Conservation (phyloP, 2,797 vertebrate species). For the Erethizon dorsatum region DNA sequence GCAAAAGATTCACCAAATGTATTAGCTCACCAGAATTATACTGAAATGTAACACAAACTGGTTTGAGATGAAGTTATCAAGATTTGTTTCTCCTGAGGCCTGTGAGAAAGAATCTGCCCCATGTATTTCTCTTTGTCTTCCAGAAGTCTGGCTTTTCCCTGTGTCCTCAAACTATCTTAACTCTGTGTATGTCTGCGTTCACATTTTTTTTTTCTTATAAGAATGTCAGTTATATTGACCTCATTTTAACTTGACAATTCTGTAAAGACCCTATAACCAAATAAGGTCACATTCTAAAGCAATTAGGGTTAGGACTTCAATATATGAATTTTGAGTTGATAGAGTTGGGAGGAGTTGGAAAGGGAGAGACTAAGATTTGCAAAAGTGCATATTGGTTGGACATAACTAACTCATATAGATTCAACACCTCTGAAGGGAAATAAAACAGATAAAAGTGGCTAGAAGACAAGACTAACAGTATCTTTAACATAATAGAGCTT, state of each 20-base stretch:
- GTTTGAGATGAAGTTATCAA: neutral
- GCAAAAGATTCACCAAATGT: neutral
- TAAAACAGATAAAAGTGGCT: neutral
- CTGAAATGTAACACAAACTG: neutral
- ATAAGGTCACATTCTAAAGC: neutral
- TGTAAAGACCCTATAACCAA: neutral
- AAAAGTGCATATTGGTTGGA: neutral
- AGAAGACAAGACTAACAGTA: neutral
- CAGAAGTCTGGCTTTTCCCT: neutral
- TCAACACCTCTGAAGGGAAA: neutral
- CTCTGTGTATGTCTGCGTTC: neutral
- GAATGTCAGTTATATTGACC: neutral
- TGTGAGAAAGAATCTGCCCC: neutral
- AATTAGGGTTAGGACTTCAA: neutral
- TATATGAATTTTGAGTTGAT: neutral
- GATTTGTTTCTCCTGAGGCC: neutral
- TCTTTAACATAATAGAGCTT: neutral
- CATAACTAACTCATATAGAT: neutral
- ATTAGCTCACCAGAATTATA: neutral
- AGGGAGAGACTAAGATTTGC: neutral
- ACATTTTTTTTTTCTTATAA: neutral
- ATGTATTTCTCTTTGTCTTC: neutral
- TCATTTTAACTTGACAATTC: neutral
- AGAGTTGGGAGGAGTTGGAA: neutral
- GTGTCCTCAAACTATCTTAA: neutral